Conservation (phyloP, 2,797 vertebrate genomes). For the Cygnus olor region DNA sequence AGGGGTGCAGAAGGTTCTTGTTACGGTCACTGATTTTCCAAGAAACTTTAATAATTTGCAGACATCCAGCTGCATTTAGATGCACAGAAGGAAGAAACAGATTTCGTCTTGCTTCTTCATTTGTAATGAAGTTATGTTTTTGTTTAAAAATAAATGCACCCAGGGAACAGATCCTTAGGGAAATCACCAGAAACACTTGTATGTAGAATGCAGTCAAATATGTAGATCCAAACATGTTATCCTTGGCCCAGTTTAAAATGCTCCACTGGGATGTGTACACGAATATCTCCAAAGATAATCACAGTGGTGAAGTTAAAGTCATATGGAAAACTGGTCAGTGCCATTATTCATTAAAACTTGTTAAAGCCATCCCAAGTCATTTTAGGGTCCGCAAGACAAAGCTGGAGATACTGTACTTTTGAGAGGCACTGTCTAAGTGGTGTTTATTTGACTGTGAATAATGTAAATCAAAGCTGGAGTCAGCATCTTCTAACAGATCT, state of each 20-base stretch:
- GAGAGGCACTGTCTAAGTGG: not conserved
- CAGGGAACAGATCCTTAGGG: not conserved
- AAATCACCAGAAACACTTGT: not conserved
- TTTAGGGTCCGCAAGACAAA: not conserved
- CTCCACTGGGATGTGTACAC: not conserved
- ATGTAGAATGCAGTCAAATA: not conserved
- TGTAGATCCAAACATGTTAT: conserved; percentile 22
- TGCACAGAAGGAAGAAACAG: not conserved
- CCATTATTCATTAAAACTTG: conserved; percentile 37
- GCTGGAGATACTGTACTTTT: not conserved
- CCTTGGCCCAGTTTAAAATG: conserved; percentile 27
- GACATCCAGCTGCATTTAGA: not conserved
- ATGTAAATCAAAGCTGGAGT: not conserved
- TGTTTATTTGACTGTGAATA: not conserved
- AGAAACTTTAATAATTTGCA: conserved; percentile 41
- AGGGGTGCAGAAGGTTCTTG: not conserved
- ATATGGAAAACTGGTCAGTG: conserved; percentile 11
- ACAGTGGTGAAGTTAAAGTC: conserved; percentile 16
- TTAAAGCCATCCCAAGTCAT: not conserved
- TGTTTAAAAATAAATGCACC: not conserved
- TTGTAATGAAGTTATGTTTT: not conserved
- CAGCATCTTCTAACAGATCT: not conserved
- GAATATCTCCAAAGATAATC: conserved; percentile 2
- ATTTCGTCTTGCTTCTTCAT: not conserved
- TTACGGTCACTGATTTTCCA: conserved; percentile 36